Conservation (phyloP, 2,888 invertebrate genomes). For the Terebella lapidaria region DNA sequence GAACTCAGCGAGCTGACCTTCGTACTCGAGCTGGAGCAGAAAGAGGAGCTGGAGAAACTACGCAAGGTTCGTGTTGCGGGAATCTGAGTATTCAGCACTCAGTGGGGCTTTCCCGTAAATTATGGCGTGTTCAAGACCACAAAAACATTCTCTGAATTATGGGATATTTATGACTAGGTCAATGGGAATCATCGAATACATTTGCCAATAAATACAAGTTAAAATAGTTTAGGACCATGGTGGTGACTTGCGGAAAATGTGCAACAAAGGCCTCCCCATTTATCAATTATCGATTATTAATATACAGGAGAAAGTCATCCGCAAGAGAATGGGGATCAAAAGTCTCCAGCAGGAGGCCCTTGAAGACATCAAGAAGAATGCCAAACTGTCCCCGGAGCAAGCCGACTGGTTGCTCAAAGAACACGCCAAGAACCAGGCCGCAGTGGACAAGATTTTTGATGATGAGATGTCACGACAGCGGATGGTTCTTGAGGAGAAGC, state of each 20-base stretch:
- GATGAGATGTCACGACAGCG: conserved; percentile 48
- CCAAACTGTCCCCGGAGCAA: conserved; percentile 35
- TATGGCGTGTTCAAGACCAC: no score
- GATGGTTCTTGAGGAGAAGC: conserved; percentile 46
- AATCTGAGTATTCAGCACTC: no score
- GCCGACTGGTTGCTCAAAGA: conserved; percentile 43
- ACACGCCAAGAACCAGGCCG: conserved; percentile 19
- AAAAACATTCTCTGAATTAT: no score
- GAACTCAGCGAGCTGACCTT: conserved; percentile 44
- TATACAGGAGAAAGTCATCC: conserved; percentile 42
- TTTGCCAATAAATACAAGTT: no score
- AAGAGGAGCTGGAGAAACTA: conserved; percentile 46
- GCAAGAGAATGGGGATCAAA: conserved; percentile 41
- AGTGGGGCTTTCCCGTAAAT: no score
- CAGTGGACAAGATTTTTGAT: conserved; percentile 40
- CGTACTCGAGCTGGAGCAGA: conserved; percentile 43
- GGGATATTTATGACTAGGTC: no score
- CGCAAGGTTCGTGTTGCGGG: conserved; percentile 49
- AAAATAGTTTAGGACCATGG: no score
- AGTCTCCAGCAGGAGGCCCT: conserved; percentile 38
- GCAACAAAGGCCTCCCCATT: no score
- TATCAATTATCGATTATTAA: no score
- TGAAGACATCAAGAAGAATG: conserved; percentile 30
- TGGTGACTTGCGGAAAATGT: no score
- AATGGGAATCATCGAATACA: no score